Conservation (phyloP, 2,888 invertebrate species). For the Dorcus parallelipipedus region DNA sequence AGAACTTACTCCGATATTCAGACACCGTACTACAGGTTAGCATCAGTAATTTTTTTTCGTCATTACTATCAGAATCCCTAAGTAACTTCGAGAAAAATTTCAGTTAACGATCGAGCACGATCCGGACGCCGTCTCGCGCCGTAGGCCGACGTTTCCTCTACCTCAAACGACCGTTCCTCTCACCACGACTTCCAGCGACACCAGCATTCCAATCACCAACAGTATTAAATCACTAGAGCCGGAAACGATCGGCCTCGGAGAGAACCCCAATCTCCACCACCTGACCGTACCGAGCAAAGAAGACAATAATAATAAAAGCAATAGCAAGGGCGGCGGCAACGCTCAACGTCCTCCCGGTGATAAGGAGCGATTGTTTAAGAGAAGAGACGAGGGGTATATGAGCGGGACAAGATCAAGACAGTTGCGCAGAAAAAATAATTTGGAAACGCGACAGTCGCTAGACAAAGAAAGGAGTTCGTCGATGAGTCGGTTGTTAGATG, state of each 20-base stretch:
- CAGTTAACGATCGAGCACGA: slow-evolving; percentile 88
- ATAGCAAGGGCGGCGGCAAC: slow-evolving; percentile 28
- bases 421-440: slow-evolving; percentile 54
- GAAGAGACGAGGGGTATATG: slow-evolving; percentile 60
- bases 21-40: slow-evolving; percentile 72
- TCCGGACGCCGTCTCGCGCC: slow-evolving; percentile 67
- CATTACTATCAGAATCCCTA: no score
- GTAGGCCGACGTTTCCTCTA: slow-evolving; percentile 33
- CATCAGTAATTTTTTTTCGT: background rate
- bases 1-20: slow-evolving; percentile 68
- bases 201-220: slow-evolving; percentile 44
- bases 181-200: slow-evolving; percentile 48
- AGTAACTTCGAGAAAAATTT: slow-evolving; percentile 6
- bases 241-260: background rate
- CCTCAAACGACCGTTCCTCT: slow-evolving; percentile 37
- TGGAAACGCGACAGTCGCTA: slow-evolving; percentile 38
- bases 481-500: slow-evolving; percentile 78
- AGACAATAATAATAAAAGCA: slow-evolving; percentile 8
- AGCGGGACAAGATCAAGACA: slow-evolving; percentile 62
- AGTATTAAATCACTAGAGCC: slow-evolving; percentile 11
- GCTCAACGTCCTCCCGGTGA: slow-evolving; percentile 36
- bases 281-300: background rate
- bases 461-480: slow-evolving; percentile 84
- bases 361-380: slow-evolving; percentile 54
- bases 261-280: background rate